phyloP scores from a whole-genome alignment of 2,113 vertebrate genomes.

The Saguinus imperator region DNA sequence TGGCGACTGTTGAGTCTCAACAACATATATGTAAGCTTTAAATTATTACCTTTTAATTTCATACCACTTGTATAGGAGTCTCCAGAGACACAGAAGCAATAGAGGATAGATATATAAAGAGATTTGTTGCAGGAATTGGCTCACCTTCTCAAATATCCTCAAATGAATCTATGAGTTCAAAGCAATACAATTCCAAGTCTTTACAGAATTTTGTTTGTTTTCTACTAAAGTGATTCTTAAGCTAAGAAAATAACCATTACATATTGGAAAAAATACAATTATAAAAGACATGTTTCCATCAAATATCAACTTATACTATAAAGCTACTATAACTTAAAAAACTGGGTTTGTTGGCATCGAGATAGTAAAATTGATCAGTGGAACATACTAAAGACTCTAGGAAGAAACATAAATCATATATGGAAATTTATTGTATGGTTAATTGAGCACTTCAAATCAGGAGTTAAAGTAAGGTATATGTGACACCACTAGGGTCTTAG shows the following conservation, averaged over 20 bases:
- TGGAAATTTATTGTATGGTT: neutral
- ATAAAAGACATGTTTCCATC: neutral
- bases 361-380: neutral
- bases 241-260: neutral
- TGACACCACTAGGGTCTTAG: rapidly evolving
- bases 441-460: neutral
- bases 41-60: neutral
- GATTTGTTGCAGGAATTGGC: neutral
- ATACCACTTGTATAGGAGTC: neutral
- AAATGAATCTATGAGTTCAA: neutral
- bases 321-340: neutral
- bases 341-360: neutral
- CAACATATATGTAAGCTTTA: neutral
- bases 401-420: neutral
- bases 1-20: neutral
- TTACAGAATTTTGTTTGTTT: neutral
- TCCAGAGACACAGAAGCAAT: neutral
- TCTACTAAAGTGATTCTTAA: neutral
- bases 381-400: neutral
- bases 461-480: neutral
- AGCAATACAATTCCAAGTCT: neutral
- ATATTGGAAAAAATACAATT: neutral
- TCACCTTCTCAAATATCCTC: neutral
- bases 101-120: neutral
- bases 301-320: neutral